These are phyloP conservation scores for Myotis brandtii DNA, from an alignment of 2,113 vertebrate genomes.

Conservation along the genomic window DNA sequence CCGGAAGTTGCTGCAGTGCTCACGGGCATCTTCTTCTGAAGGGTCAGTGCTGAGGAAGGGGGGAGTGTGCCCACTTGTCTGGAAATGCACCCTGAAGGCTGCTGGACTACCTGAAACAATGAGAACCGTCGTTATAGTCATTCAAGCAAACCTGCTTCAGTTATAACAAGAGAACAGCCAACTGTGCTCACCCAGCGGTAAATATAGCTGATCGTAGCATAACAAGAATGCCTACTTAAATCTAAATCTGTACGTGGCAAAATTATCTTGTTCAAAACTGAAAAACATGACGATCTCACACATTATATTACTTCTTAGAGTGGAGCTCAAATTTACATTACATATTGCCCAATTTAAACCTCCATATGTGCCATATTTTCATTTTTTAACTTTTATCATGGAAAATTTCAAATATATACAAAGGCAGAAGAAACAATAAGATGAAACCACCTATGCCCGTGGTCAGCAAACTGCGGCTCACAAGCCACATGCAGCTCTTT, in stretches of 20 bases:
- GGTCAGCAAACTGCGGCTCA: too few relatives aligned
- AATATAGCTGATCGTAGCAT: constrained; percentile 30
- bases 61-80: constrained; percentile 82
- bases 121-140: constrained; percentile 52
- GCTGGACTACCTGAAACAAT: constrained; percentile 88
- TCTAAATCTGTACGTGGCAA: constrained; percentile 62
- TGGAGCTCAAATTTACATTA: constrained; percentile 33
- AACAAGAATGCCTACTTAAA: constrained; percentile 54
- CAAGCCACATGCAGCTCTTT: too few relatives aligned
- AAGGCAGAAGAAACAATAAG: constrained; percentile 43
- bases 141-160: constrained; percentile 42
- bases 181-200: constrained; percentile 29
- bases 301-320: constrained; percentile 32
- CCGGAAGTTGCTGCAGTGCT: constrained; percentile 78
- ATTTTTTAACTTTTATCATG: constrained; percentile 36
- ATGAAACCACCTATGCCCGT: neutral
- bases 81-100: constrained; percentile 81
- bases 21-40: constrained; percentile 78
- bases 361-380: neutral
- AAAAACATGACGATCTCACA: constrained; percentile 41
- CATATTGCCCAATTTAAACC: neutral
- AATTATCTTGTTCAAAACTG: constrained; percentile 50
- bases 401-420: constrained; percentile 29
- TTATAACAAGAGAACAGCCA: constrained; percentile 37
- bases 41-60: constrained; percentile 71